Conservation (phyloP, 2,113 vertebrate genomes). For the Chaetodon trifascialis region DNA sequence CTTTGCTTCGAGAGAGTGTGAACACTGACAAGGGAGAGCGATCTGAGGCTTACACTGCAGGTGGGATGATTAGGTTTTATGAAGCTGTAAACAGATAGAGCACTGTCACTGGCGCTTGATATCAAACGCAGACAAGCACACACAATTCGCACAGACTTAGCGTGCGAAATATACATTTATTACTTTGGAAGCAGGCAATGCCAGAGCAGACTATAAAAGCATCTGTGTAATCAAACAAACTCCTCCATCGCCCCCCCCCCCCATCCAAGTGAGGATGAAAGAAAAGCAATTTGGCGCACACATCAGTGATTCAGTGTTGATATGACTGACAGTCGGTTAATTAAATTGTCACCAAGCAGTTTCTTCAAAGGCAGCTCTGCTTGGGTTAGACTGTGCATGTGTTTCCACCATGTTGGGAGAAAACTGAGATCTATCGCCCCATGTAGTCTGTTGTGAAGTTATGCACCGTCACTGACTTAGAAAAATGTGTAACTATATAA, state of each 20-base stretch:
- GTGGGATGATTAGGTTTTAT: conserved; percentile 57
- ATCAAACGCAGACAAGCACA: conserved; percentile 40
- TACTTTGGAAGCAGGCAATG: conserved; percentile 36
- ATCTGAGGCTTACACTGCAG: conserved; percentile 38
- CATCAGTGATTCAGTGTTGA: conserved; percentile 63
- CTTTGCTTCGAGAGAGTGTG: conserved; percentile 5
- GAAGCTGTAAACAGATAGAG: conserved; percentile 47
- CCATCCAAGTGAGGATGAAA: conserved; percentile 58
- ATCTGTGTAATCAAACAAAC: conserved; percentile 62
- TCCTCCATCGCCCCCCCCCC: neutral
- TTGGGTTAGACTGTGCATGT: conserved; percentile 39
- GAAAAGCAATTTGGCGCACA: conserved; percentile 67
- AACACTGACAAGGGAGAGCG: conserved; percentile 9
- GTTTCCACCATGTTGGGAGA: conserved; percentile 34
- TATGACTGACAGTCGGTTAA: conserved; percentile 73
- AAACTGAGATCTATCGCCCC: conserved; percentile 43
- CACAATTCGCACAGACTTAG: conserved; percentile 18
- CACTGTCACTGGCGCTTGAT: conserved; percentile 7
- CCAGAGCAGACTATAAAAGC: conserved; percentile 35
- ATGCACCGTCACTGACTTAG: conserved; percentile 23
- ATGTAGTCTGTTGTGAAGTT: conserved; percentile 34
- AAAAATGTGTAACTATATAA: conserved; percentile 28
- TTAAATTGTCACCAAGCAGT: conserved; percentile 73
- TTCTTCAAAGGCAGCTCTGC: conserved; percentile 58
- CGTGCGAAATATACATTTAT: conserved; percentile 40